Evolutionary conservation across 2,888 invertebrate genomes (phyloP).

Genomic region (Geotrupes spiniger): DNA sequence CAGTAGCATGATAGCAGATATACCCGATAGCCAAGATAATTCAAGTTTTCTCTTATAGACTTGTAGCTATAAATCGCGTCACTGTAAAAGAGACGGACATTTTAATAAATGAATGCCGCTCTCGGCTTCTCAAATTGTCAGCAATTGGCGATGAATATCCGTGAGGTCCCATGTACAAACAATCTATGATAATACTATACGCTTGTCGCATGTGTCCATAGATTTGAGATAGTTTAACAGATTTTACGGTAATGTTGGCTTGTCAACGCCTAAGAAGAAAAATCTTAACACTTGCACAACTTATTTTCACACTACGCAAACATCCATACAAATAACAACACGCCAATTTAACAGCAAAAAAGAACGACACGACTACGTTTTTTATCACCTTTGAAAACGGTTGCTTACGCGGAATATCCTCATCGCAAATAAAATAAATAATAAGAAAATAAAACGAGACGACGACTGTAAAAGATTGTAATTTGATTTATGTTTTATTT

Average conservation of each 20-base stretch:
- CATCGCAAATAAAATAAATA: no score
- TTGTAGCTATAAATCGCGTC: conserved; percentile 31
- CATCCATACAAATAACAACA: no score
- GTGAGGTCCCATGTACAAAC: conserved; percentile 27
- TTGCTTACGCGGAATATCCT: no score
- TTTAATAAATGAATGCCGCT: conserved; percentile 32
- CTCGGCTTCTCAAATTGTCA: conserved; percentile 29
- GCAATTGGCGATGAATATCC: conserved; percentile 26
- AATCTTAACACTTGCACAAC: conserved; percentile 5
- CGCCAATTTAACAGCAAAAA: no score
- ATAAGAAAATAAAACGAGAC: no score
- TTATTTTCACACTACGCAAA: no score
- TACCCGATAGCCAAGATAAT: conserved; percentile 29
- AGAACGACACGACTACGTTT: no score
- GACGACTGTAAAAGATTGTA: no score
- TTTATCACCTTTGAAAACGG: no score
- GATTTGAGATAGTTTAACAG: conserved; percentile 20
- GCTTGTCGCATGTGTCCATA: conserved; percentile 20
- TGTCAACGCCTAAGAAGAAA: conserved; percentile 11
- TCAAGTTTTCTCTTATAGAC: conserved; percentile 30
- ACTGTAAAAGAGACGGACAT: conserved; percentile 29
- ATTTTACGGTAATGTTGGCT: conserved; percentile 17
- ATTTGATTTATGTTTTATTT: no score
- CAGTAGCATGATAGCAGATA: conserved; percentile 28
- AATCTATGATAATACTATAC: conserved; percentile 27